Percentiles rank a stretch among this genome's conserved stretches.
Evolutionary conservation across 2,888 invertebrate species (phyloP).

Genomic region (Aphidoletes aphidimyza): DNA sequence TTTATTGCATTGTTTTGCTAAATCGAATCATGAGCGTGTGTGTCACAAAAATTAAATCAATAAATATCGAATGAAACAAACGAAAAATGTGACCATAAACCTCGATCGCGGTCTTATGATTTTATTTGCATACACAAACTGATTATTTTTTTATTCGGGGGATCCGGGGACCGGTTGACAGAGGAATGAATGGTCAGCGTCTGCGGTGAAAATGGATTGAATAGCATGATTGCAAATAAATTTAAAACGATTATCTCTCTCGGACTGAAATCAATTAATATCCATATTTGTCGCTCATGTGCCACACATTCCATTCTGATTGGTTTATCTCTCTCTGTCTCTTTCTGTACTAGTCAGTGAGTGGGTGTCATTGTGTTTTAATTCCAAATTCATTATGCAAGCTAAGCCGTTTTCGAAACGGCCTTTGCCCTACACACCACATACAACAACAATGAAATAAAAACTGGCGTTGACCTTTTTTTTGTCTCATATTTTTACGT

Average conservation of each 20-base stretch:
- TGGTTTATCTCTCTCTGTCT: too few relatives aligned
- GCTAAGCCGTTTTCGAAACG: background rate
- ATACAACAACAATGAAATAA: background rate
- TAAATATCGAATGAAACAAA: background rate
- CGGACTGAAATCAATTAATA: slow-evolving; percentile 24
- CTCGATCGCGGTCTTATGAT: background rate
- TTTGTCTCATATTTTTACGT: background rate
- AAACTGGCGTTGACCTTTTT: background rate
- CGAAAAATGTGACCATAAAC: background rate
- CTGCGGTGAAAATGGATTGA: background rate
- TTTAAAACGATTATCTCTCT: slow-evolving; percentile 39
- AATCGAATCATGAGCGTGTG: slow-evolving; percentile 31
- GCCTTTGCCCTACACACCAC: background rate
- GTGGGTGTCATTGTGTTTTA: too few relatives aligned
- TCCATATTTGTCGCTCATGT: slow-evolving; percentile 15
- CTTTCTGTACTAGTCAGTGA: too few relatives aligned
- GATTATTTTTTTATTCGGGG: background rate
- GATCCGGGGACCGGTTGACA: background rate
- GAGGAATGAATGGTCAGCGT: too few relatives aligned
- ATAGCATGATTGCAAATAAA: background rate
- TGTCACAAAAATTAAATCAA: slow-evolving; percentile 20
- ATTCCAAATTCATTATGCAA: slow-evolving; percentile 31
- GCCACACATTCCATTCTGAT: background rate
- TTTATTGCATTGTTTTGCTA: background rate
- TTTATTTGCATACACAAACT: background rate